Percentiles rank a stretch among this genome's conserved stretches.
Conservation (phyloP, 1,140 invertebrate genomes). For the Aphelenchoides besseyi region DNA sequence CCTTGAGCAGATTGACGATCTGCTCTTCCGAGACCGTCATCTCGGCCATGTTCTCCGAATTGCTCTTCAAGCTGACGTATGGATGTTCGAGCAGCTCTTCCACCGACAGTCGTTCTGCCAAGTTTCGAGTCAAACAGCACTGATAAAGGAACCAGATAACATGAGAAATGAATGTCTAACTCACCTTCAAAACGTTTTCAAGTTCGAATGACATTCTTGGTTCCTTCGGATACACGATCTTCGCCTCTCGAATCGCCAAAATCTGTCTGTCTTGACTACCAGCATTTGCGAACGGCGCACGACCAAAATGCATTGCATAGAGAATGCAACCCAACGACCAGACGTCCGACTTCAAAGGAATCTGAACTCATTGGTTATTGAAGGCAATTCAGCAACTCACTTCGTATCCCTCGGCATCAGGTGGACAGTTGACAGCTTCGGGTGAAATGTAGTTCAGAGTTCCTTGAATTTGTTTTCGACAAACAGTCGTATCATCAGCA, state of each 20-base stretch:
- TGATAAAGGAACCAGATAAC: constrained; percentile 43
- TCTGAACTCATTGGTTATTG: constrained; percentile 66
- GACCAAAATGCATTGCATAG: constrained; percentile 83
- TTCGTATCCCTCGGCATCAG: constrained; percentile 29
- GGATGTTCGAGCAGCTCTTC: constrained; percentile 72
- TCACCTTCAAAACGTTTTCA: constrained; percentile 9
- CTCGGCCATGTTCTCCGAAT: no score
- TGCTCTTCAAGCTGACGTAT: constrained; percentile 68
- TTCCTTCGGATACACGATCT: background rate
- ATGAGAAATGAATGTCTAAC: background rate
- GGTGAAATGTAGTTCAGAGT: constrained; percentile 95
- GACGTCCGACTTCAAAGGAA: constrained; percentile 86
- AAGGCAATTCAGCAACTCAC: constrained; percentile 33
- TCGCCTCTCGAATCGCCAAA: constrained; percentile 67
- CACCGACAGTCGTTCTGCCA: constrained; percentile 72
- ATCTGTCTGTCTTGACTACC: constrained; percentile 65
- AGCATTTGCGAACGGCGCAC: constrained; percentile 80
- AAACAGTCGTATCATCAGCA: constrained; percentile 81
- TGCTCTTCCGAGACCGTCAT: background rate
- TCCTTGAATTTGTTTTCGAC: constrained; percentile 75
- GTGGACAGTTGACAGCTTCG: constrained; percentile 72
- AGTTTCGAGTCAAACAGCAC: constrained; percentile 73
- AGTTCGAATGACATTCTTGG: background rate
- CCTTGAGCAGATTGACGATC: background rate
- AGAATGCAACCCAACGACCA: constrained; percentile 96